Conservation (phyloP, 1,140 invertebrate genomes). For the Drosophila pandora region DNA sequence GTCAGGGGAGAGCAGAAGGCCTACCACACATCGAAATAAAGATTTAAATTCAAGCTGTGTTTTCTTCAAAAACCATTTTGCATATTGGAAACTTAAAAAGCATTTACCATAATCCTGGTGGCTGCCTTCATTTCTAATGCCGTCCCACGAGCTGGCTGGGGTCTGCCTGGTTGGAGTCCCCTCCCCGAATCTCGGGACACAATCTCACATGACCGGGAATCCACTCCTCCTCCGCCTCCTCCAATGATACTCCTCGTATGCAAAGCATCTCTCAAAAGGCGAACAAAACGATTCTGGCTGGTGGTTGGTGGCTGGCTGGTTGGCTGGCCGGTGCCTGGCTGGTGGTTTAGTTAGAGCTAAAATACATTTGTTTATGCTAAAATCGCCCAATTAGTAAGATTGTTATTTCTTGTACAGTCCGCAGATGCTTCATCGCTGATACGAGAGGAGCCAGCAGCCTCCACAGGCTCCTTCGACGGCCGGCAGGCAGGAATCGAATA, state of each 20-base stretch:
- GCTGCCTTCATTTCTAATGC: constrained; percentile 15
- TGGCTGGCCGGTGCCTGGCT: constrained; percentile 13
- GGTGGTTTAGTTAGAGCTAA: constrained; percentile 76
- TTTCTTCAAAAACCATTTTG: background rate
- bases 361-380: constrained; percentile 84
- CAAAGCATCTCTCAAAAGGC: constrained; percentile 57
- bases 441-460: constrained; percentile 31
- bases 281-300: constrained; percentile 63
- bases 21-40: background rate
- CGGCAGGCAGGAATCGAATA: background rate
- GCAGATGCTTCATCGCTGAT: constrained; percentile 72
- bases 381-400: constrained; percentile 84
- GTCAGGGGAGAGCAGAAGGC: background rate
- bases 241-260: constrained; percentile 43
- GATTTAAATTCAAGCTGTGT: background rate
- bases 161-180: background rate
- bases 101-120: background rate
- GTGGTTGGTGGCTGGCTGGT: constrained; percentile 12
- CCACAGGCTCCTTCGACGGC: constrained; percentile 8
- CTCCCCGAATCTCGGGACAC: constrained; percentile 37
- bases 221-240: background rate
- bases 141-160: constrained; percentile 2
- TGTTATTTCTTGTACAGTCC: constrained; percentile 83
- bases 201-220: constrained; percentile 23
- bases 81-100: constrained; percentile 7